phyloP scores from a whole-genome alignment of 2,113 vertebrate genomes.

The Caretta caretta region DNA sequence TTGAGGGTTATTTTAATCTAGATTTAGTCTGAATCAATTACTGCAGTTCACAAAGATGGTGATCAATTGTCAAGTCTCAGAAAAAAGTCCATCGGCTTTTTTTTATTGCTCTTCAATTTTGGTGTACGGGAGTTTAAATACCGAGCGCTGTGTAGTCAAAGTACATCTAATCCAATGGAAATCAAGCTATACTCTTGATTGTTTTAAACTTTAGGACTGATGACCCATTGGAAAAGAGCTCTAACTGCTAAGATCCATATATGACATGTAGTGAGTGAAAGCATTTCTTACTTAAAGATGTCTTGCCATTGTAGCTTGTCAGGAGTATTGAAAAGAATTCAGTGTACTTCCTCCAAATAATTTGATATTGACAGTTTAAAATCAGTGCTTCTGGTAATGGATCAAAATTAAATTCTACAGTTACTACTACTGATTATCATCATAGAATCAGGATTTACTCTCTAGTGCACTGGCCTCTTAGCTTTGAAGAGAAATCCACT shows the following conservation, averaged over 20 bases:
- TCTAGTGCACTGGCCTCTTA: neutral
- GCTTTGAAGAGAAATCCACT: neutral
- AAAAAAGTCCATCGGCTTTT: accelerated
- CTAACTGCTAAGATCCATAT: neutral
- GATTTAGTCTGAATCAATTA: conserved; percentile 9
- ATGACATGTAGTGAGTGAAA: neutral
- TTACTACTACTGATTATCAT: neutral
- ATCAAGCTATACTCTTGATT: neutral
- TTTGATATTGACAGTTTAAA: neutral
- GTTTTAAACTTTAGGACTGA: neutral
- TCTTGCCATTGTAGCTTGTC: neutral
- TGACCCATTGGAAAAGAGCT: neutral
- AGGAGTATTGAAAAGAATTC: neutral
- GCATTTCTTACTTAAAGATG: neutral
- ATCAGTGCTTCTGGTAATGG: neutral
- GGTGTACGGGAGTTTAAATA: neutral
- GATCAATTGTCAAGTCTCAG: neutral
- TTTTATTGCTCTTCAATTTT: neutral
- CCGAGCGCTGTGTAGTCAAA: neutral
- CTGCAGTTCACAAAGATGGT: neutral
- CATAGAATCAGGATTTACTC: neutral
- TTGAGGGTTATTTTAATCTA: neutral
- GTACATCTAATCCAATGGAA: neutral
- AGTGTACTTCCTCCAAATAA: neutral
- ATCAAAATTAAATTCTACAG: neutral